phyloP scores from a whole-genome alignment of 30 jellyfish, hydroid and myxozoan genomes.

The Aurelia coerulea region DNA sequence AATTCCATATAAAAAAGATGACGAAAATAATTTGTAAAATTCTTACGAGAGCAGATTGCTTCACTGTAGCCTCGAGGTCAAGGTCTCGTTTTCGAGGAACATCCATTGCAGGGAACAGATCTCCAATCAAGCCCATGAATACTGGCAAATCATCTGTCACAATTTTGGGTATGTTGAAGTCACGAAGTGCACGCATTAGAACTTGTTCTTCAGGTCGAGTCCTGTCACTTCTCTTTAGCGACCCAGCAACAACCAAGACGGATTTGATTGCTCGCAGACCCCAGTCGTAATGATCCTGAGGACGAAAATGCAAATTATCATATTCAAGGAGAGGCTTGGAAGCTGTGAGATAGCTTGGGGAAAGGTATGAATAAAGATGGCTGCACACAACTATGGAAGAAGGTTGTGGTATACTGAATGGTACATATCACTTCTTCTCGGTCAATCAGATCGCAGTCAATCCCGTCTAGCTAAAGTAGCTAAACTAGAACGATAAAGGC shows the following conservation, averaged over 20 bases:
- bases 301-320: background rate
- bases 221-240: slow-evolving; percentile 88
- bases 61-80: slow-evolving; percentile 85
- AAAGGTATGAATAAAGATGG: no score
- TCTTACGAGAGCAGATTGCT: slow-evolving; percentile 93
- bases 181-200: slow-evolving; percentile 97
- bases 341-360: no score
- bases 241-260: slow-evolving; percentile 97
- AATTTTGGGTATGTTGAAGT: slow-evolving; percentile 94
- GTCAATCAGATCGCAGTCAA: no score
- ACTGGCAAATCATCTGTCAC: slow-evolving; percentile 97
- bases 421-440: no score
- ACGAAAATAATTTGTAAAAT: background rate
- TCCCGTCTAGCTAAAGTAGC: no score
- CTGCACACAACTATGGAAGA: no score
- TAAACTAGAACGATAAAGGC: no score
- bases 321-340: background rate
- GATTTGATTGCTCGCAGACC: slow-evolving; percentile 99
- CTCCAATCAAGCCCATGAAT: slow-evolving; percentile 95
- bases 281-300: slow-evolving; percentile 98
- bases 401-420: no score
- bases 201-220: slow-evolving; percentile 97
- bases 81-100: slow-evolving; percentile 95
- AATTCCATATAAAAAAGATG: background rate
- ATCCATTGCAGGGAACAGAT: slow-evolving; percentile 96